phyloP scores from a whole-genome alignment of 2,113 vertebrate species.

The Carassius carassius region DNA sequence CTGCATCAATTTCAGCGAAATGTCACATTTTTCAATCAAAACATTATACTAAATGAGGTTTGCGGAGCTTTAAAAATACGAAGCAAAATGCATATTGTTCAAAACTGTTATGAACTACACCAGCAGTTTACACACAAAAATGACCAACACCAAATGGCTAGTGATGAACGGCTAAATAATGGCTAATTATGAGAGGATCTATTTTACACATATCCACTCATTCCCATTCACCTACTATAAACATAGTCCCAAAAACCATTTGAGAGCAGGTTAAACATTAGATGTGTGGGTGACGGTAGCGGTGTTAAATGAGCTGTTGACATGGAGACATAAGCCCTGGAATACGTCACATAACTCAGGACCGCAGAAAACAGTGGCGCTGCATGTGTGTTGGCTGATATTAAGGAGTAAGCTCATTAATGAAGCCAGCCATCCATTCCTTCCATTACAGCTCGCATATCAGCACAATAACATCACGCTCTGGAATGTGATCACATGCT shows the following conservation, averaged over 20 bases:
- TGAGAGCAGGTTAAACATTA: neutral
- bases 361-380: neutral
- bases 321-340: neutral
- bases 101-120: neutral
- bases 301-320: neutral
- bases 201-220: neutral
- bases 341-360: neutral
- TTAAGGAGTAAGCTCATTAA: neutral
- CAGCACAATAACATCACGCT: neutral
- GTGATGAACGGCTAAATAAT: neutral
- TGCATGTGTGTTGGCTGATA: neutral
- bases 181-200: neutral
- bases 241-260: neutral
- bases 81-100: too few species aligned
- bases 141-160: neutral
- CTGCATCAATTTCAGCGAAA: neutral
- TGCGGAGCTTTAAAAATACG: too few species aligned
- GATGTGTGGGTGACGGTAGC: neutral
- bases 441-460: slow-evolving; percentile 13
- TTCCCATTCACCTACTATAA: neutral
- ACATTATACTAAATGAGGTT: too few species aligned
- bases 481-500: slow-evolving; percentile 14
- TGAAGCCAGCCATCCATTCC: slow-evolving; percentile 16
- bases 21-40: too few species aligned
- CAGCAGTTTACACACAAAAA: neutral